A percentile compares a stretch with the other conserved stretches of the same genome.
Conservation (phyloP, 2,888 invertebrate species). For the Aphodius sticticus region DNA sequence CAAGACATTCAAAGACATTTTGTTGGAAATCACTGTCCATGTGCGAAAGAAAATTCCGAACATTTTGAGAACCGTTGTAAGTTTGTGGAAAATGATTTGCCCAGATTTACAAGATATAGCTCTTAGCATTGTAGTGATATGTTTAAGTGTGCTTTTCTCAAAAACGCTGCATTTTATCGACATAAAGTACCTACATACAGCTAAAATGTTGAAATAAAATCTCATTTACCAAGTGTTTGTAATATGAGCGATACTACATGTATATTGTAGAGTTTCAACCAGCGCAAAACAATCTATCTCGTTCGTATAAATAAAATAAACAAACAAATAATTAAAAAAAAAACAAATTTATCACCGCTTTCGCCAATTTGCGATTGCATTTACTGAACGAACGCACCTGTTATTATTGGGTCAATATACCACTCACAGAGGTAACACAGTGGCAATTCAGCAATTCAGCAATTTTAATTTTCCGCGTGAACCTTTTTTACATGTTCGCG, state of each 20-base stretch:
- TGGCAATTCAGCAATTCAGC: neutral
- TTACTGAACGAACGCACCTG: neutral
- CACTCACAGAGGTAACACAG: neutral
- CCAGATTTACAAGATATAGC: no score
- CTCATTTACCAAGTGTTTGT: no score
- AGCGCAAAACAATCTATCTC: neutral
- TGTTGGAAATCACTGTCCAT: no score
- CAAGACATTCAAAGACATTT: no score
- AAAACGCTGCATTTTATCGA: no score
- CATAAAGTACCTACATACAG: no score
- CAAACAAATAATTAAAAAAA: neutral
- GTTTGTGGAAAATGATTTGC: no score
- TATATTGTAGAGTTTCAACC: neutral
- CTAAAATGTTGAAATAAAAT: no score
- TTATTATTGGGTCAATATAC: slow-evolving; percentile 4
- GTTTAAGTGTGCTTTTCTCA: no score
- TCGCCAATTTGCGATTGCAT: neutral
- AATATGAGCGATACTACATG: neutral
- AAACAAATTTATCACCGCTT: neutral
- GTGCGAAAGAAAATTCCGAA: no score
- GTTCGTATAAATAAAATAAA: neutral
- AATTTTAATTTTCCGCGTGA: neutral
- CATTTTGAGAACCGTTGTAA: no score
- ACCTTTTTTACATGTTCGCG: neutral
- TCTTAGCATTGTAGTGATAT: no score